Conservation (phyloP, 2,113 vertebrate genomes). For the Trachemys scripta region DNA sequence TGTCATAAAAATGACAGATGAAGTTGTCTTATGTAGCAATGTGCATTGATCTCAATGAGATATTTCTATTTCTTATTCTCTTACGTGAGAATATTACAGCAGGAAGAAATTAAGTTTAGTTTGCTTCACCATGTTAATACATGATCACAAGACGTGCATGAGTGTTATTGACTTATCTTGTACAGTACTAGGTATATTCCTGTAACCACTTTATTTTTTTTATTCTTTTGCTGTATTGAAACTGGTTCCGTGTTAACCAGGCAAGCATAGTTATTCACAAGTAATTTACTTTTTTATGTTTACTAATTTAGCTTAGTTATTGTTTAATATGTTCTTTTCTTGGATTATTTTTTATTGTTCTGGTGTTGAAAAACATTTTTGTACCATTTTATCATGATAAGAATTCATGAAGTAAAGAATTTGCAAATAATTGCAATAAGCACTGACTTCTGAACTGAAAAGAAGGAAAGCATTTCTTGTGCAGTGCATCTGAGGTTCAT, state of each 20-base stretch:
- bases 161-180: conserved; percentile 95
- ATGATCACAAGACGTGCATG: conserved; percentile 97
- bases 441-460: conserved; percentile 90
- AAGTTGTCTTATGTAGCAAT: conserved; percentile 99
- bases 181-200: conserved; percentile 91
- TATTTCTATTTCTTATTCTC: conserved; percentile 99
- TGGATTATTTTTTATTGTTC: conserved; percentile 84
- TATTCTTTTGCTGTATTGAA: conserved; percentile 88
- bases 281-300: conserved; percentile 90
- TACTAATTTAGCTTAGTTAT: conserved; percentile 92
- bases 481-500: conserved; percentile 90
- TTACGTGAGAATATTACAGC: conserved; percentile 99
- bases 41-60: conserved; percentile 99
- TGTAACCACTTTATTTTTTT: conserved; percentile 91
- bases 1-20: conserved; percentile 93
- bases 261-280: conserved; percentile 85
- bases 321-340: conserved; percentile 90
- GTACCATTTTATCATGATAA: conserved; percentile 88
- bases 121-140: conserved; percentile 98
- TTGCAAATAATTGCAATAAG: conserved; percentile 91
- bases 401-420: conserved; percentile 87
- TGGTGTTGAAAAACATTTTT: conserved; percentile 86
- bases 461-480: conserved; percentile 87
- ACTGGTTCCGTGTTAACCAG: conserved; percentile 88
- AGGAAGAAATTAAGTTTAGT: conserved; percentile 91